These are phyloP conservation scores for Alethe castanea DNA, from an alignment of 2,113 vertebrate species.

Conservation along the genomic window DNA sequence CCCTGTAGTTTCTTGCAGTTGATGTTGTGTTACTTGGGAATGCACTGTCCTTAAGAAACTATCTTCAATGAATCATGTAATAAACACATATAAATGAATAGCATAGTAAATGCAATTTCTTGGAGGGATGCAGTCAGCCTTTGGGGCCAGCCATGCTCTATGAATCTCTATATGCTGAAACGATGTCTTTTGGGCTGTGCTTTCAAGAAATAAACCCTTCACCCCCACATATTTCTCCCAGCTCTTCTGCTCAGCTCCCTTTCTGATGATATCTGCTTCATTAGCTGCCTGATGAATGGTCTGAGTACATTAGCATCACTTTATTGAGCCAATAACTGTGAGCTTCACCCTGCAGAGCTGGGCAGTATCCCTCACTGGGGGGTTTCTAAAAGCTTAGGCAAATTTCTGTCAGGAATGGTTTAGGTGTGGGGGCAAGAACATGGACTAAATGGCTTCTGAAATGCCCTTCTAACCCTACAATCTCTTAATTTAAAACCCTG, in stretches of 20 bases:
- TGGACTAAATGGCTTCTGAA: not conserved
- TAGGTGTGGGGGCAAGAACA: not conserved
- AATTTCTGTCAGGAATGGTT: not conserved
- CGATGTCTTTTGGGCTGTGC: not conserved
- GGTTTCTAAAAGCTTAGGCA: not conserved
- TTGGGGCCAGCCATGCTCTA: not conserved
- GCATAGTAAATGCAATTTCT: not conserved
- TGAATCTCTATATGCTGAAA: not conserved
- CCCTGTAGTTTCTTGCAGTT: not conserved
- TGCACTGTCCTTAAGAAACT: not conserved
- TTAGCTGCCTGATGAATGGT: conserved; percentile 2
- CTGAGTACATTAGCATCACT: not conserved
- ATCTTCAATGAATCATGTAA: not conserved
- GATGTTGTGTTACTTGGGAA: not conserved
- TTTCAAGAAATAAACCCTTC: not conserved
- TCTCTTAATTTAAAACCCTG: not conserved
- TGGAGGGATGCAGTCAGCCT: not conserved
- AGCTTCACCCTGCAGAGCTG: not conserved
- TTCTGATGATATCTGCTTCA: not conserved
- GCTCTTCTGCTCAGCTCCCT: not conserved
- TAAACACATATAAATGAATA: not conserved
- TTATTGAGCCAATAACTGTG: not conserved
- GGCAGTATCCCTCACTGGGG: not conserved
- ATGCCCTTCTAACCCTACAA: not conserved
- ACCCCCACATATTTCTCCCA: not conserved